Conservation (phyloP, 2,888 invertebrate species). For the Phalangium opilio region DNA sequence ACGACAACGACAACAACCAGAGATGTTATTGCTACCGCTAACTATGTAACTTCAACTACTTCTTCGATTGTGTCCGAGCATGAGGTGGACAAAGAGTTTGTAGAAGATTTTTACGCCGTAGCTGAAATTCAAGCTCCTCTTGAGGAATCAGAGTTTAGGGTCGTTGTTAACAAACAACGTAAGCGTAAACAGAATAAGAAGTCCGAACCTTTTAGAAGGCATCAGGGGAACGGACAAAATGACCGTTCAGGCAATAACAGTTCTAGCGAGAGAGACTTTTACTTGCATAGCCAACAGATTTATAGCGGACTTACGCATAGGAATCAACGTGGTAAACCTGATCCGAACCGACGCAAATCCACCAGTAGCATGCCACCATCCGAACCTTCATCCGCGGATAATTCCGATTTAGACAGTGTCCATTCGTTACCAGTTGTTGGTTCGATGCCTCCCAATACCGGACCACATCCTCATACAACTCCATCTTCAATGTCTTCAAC, state of each 20-base stretch:
- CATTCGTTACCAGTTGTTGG: constrained; percentile 58
- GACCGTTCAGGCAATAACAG: not conserved
- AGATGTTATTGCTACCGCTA: not conserved
- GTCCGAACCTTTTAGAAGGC: constrained; percentile 11
- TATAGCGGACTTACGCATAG: constrained; percentile 9
- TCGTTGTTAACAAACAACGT: constrained; percentile 65
- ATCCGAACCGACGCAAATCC: constrained; percentile 40
- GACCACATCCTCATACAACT: constrained; percentile 21
- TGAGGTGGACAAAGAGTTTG: constrained; percentile 1
- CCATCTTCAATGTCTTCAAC: constrained; percentile 29
- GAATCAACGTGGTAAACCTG: constrained; percentile 14
- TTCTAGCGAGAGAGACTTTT: constrained; percentile 2
- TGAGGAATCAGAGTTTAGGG: constrained; percentile 48
- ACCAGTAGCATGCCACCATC: constrained; percentile 63
- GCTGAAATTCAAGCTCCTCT: constrained; percentile 8
- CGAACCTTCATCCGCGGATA: constrained; percentile 62
- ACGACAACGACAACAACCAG: not conserved
- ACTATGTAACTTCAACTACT: not conserved
- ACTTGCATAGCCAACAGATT: constrained; percentile 10
- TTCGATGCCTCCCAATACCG: constrained; percentile 31
- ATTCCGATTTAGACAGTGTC: constrained; percentile 60
- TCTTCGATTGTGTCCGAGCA: not conserved
- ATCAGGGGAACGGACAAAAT: not conserved
- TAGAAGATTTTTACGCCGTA: constrained; percentile 13
- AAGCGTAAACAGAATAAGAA: constrained; percentile 11